phyloP scores from a whole-genome alignment of 2,797 vertebrate species.

The Sebastes diaconus region DNA sequence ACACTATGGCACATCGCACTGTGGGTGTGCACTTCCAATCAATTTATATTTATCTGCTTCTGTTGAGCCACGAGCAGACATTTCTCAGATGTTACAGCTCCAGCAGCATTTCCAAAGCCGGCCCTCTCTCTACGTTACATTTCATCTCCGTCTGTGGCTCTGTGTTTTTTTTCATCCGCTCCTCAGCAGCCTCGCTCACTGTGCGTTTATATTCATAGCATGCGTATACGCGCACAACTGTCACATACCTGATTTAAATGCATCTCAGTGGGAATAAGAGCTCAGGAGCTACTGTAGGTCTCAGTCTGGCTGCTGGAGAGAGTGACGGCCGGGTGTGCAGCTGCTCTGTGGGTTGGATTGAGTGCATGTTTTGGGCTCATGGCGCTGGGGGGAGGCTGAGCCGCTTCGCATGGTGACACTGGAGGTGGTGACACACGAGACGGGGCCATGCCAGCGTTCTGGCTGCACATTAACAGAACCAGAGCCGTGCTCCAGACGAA shows the following conservation, averaged over 20 bases:
- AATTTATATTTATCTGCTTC: conserved; percentile 77
- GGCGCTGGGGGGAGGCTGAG: conserved; percentile 13
- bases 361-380: conserved; percentile 22
- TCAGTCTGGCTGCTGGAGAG: conserved; percentile 25
- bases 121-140: conserved; percentile 37
- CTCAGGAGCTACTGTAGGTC: conserved; percentile 38
- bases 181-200: conserved; percentile 27
- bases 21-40: conserved; percentile 72
- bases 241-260: conserved; percentile 69
- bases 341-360: conserved; percentile 41
- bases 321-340: conserved; percentile 18
- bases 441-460: conserved; percentile 44
- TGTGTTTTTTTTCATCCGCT: conserved; percentile 35
- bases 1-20: conserved; percentile 56
- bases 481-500: conserved; percentile 48
- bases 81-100: conserved; percentile 61
- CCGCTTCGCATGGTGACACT: conserved; percentile 25
- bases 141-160: conserved; percentile 40
- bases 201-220: conserved; percentile 55
- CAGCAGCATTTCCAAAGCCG: conserved; percentile 52
- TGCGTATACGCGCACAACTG: conserved; percentile 41
- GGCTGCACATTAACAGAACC: conserved; percentile 55
- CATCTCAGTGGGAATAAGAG: conserved; percentile 54
- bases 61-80: conserved; percentile 58
- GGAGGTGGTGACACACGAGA: conserved; percentile 32